Conservation (phyloP, 2,113 vertebrate genomes). For the Danionella cerebrum region DNA sequence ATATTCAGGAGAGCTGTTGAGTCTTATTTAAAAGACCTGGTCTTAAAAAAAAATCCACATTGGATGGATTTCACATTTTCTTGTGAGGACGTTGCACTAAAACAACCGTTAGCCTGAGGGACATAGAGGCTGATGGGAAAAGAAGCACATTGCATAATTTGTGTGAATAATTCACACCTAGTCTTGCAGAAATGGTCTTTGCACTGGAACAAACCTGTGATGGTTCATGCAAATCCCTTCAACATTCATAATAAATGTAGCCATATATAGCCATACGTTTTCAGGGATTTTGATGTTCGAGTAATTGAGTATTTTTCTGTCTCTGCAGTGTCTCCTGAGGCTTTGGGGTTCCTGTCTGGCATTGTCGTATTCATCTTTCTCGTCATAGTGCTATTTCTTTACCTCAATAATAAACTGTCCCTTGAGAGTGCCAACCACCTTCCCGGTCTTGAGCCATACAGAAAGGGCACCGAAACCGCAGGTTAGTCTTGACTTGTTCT, state of each 20-base stretch:
- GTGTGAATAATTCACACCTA: background rate
- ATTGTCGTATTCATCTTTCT: slow-evolving; percentile 88
- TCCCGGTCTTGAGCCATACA: slow-evolving; percentile 82
- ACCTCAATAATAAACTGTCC: slow-evolving; percentile 94
- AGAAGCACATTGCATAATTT: background rate
- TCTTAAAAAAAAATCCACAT: too few relatives aligned
- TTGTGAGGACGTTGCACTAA: background rate
- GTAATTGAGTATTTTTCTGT: slow-evolving; percentile 33
- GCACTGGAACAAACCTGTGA: background rate
- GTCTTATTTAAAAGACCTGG: too few relatives aligned
- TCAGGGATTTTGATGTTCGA: too few relatives aligned
- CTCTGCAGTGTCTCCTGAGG: slow-evolving; percentile 90
- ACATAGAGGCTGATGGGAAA: background rate
- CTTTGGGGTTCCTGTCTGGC: slow-evolving; percentile 90
- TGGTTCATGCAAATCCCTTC: background rate
- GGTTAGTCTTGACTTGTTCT: slow-evolving; percentile 55
- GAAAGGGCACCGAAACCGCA: slow-evolving; percentile 69
- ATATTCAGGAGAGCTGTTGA: background rate
- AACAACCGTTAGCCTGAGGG: background rate
- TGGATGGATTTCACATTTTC: background rate
- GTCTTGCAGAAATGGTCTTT: background rate
- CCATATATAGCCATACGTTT: background rate
- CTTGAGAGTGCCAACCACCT: slow-evolving; percentile 83
- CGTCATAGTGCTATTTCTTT: slow-evolving; percentile 89
- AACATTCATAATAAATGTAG: background rate